phyloP scores from a whole-genome alignment of 1,140 invertebrate genomes.

The Pseudoatta argentina region DNA sequence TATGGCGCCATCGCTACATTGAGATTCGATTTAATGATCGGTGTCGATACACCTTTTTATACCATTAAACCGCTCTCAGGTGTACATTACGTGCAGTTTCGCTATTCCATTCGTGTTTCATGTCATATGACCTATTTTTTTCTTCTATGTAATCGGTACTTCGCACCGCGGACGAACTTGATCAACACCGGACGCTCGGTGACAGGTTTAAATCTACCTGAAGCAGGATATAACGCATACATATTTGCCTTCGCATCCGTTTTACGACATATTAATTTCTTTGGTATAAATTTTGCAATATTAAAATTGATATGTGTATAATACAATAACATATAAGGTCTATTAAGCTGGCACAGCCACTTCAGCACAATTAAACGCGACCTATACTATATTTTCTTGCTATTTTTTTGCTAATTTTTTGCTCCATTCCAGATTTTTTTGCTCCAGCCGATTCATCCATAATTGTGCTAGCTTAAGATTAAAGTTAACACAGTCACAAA shows the following conservation, averaged over 20 bases:
- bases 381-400: too few relatives aligned
- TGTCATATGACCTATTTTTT: slow-evolving; percentile 42
- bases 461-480: too few relatives aligned
- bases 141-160: slow-evolving; percentile 41
- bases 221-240: not conserved
- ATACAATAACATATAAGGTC: not conserved
- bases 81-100: slow-evolving; percentile 44
- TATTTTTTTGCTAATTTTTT: too few relatives aligned
- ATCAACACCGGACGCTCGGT: slow-evolving; percentile 22
- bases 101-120: not conserved
- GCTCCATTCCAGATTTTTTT: too few relatives aligned
- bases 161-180: slow-evolving; percentile 9
- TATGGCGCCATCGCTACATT: slow-evolving; percentile 35
- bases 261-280: not conserved
- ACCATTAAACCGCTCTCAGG: slow-evolving; percentile 40
- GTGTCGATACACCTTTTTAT: slow-evolving; percentile 55
- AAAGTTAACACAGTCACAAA: too few relatives aligned
- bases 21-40: slow-evolving; percentile 39
- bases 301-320: not conserved
- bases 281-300: not conserved
- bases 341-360: too few relatives aligned
- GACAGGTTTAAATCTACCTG: not conserved
- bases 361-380: too few relatives aligned
- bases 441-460: too few relatives aligned
- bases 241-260: not conserved